Evolutionary conservation across 2,888 invertebrate genomes (phyloP), one percentile per base, ranked within the genome.

Genomic region (Bursaphelenchus okinawaensis): DNA sequence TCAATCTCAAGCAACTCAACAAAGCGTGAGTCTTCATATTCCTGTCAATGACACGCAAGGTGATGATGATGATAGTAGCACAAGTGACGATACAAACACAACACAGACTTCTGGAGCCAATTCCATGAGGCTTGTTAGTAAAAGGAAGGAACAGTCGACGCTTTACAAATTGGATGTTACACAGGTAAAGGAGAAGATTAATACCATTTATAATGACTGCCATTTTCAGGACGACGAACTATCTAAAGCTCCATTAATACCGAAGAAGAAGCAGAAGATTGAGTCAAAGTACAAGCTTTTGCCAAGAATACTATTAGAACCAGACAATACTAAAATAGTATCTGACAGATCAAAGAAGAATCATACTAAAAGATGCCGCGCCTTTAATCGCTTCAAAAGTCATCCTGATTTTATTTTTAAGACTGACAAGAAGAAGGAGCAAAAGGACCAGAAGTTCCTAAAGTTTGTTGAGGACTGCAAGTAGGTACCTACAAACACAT

Each of bases 361-460:
- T 19, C 56, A 56, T 26, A 56, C 56, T 19, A 24, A 19, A 12
- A 27, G n/a, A 27, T 56, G 56, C 7, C 23, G 19, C n/a, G 22
- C 22, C 23, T 27, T 22, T n/a, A 56, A 56, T 24, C 56, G 56
- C 23, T 56, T 27, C 56, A 19, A 56, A 2, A 19, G n/a, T 19
- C 26, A 19, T 24, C 56, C 56, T 1, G 20, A 40, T 20, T 58
- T 40, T n/a, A 19, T 58, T 4, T 20, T 29, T 9, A 29, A 56
- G 27, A 7, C 55, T 7, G 62, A 62, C 28, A 27, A 63, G 63
- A 57, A 50, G 26, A 63, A 57, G 51, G 28, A 26, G 28, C 26
- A 8, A 20, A 28, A 16, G 22, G 19, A 22, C 7, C 31, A 8
- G 22, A 40, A 6, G 6, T 40, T 40, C n/a, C 40, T 40, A 2